Evolutionary conservation across 2,797 vertebrate genomes (phyloP), one percentile per base, ranked within the genome.

Genomic region (Molossus alvarezi): DNA sequence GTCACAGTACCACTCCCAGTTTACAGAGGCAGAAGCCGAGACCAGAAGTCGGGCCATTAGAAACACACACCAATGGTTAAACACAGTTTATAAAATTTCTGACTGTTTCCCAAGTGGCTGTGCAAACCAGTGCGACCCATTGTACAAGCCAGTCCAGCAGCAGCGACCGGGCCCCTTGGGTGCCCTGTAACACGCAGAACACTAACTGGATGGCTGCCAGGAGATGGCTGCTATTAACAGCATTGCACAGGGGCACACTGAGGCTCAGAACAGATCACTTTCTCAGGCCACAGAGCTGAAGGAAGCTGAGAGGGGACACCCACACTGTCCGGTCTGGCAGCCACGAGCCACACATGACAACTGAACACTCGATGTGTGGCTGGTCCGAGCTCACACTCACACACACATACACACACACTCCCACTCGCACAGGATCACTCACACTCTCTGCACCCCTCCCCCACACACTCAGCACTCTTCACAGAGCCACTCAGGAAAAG

Each of bases 171-270:
- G 12, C 10, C 45, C 53, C 33, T 14, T 27, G 13, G 67, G 25
- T 12, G 7, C 21, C 45, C 29, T 15, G 33, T 29, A 14, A 62
- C 6, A 3, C 1, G 0, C 20, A 37, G 75, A n/a, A 25, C 23
- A 12, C 51, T 21, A 14, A 23, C n/a, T 10, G 23, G 88, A 29
- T 0, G 1, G 12, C n/a, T 0, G 12, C 72, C 29, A 9, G 2
- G 21, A 20, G 18, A 57, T 6, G 33, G 12, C 20, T 11, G 2
- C n/a, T 33, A 55, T 15, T 21, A 21, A 73, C 20, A 41, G n/a
- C n/a, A 2, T 18, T 23, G 15, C 23, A 25, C 20, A 25, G 53
- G 69, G 1, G 55, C n/a, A 53, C 55, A 27, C 1, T 15, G n/a
- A 71, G 69, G 9, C 45, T 89, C 80, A 45, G 69, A 37, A 58